A percentile compares a stretch with the other conserved stretches of the same genome.
phyloP scores from a whole-genome alignment of 2,113 vertebrate genomes.

The Alethe diademata region DNA sequence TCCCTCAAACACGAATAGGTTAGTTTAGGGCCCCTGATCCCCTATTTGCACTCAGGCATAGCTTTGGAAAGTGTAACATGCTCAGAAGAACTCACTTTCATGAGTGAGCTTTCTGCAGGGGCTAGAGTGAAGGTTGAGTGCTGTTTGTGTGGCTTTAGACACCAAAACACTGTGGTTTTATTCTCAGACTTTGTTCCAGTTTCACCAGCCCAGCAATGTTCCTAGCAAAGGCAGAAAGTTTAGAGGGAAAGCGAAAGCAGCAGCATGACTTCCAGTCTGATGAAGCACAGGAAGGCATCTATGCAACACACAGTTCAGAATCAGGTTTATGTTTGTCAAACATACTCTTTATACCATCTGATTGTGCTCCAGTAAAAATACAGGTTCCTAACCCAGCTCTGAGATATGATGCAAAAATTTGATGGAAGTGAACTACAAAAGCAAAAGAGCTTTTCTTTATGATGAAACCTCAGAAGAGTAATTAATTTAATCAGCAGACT shows the following conservation, averaged over 20 bases:
- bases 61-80: neutral
- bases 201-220: neutral
- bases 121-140: fast-evolving
- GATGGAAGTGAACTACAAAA: neutral
- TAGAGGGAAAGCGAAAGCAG: neutral
- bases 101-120: neutral
- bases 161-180: neutral
- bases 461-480: neutral
- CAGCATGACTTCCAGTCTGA: neutral
- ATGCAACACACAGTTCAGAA: neutral
- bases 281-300: neutral
- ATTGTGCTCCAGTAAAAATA: neutral
- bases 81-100: neutral
- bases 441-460: neutral
- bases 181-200: neutral
- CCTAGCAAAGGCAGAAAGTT: neutral
- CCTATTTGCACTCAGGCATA: neutral
- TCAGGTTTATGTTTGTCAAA: neutral
- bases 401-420: neutral
- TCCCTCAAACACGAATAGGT: neutral
- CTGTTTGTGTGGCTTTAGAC: neutral
- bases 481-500: conserved; percentile 31
- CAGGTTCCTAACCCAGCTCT: neutral
- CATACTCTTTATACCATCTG: neutral
- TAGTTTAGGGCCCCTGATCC: neutral